Conservation (phyloP, 2,888 invertebrate genomes). For the Eilema griseolum region DNA sequence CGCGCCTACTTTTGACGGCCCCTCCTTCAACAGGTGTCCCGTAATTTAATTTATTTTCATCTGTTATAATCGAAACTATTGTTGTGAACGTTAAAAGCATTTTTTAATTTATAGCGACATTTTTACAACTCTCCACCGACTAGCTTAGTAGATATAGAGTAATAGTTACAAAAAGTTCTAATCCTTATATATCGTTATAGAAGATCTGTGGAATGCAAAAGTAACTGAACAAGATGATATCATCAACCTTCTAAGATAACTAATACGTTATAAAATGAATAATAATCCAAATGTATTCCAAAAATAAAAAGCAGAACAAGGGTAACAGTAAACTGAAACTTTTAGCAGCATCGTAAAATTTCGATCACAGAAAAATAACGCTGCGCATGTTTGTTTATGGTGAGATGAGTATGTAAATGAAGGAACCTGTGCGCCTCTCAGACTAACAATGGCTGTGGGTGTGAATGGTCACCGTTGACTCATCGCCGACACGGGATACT, state of each 20-base stretch:
- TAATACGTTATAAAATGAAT: constrained; percentile 8
- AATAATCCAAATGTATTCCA: constrained; percentile 9
- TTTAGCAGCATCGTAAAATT: constrained; percentile 48
- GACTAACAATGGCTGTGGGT: constrained; percentile 63
- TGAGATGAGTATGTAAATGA: constrained; percentile 64
- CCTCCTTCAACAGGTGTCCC: constrained; percentile 69
- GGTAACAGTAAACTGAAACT: constrained; percentile 53
- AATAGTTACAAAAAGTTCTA: not conserved
- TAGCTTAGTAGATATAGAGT: not conserved
- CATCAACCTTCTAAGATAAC: constrained; percentile 18
- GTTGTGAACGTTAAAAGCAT: constrained; percentile 24
- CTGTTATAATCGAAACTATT: constrained; percentile 30
- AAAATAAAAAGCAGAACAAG: constrained; percentile 25
- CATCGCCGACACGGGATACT: constrained; percentile 67
- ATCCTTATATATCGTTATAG: constrained; percentile 2
- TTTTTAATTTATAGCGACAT: constrained; percentile 19
- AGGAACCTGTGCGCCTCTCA: constrained; percentile 51
- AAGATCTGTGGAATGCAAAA: constrained; percentile 22
- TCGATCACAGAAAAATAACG: constrained; percentile 38
- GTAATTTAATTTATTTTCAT: constrained; percentile 49
- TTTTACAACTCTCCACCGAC: constrained; percentile 6
- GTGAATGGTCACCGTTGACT: constrained; percentile 65
- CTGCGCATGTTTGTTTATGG: constrained; percentile 55
- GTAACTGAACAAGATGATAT: constrained; percentile 31
- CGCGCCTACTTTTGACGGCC: constrained; percentile 71